A percentile compares a stretch with the other conserved stretches of the same genome.
phyloP scores from a whole-genome alignment of 2,888 invertebrate genomes.

The Aphrophora alni region DNA sequence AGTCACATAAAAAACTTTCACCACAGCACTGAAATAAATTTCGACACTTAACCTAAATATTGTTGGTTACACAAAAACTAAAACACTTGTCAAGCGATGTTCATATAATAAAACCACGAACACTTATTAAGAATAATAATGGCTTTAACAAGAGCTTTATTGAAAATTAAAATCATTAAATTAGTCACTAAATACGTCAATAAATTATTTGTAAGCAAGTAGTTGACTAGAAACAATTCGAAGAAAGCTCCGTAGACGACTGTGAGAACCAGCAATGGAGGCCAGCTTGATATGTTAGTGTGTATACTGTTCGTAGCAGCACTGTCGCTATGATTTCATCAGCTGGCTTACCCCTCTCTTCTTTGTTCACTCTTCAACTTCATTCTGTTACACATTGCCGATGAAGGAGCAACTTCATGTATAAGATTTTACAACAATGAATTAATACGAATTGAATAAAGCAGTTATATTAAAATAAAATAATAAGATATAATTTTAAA shows the following conservation, averaged over 20 bases:
- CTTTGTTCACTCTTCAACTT: background rate
- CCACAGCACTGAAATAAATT: background rate
- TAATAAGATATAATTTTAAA: no score
- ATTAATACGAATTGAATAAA: background rate
- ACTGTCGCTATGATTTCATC: background rate
- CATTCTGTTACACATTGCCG: background rate
- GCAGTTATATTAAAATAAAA: no score
- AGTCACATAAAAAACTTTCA: conserved; percentile 2
- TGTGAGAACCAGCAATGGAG: background rate
- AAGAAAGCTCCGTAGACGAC: background rate
- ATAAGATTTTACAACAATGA: background rate
- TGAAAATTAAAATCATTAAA: conserved; percentile 2
- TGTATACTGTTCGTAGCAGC: background rate
- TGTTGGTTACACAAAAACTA: background rate
- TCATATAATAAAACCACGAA: background rate
- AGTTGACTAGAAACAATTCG: background rate
- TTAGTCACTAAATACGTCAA: background rate
- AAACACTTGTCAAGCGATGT: background rate
- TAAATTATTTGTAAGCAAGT: background rate
- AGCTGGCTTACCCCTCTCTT: background rate
- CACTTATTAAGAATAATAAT: background rate
- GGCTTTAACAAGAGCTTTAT: background rate
- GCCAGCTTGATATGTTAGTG: background rate
- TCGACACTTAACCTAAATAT: background rate
- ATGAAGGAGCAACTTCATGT: background rate